Base-by-base conservation (phyloP, 2,113 vertebrate species). In the Crypturellus undulatus region DNA sequence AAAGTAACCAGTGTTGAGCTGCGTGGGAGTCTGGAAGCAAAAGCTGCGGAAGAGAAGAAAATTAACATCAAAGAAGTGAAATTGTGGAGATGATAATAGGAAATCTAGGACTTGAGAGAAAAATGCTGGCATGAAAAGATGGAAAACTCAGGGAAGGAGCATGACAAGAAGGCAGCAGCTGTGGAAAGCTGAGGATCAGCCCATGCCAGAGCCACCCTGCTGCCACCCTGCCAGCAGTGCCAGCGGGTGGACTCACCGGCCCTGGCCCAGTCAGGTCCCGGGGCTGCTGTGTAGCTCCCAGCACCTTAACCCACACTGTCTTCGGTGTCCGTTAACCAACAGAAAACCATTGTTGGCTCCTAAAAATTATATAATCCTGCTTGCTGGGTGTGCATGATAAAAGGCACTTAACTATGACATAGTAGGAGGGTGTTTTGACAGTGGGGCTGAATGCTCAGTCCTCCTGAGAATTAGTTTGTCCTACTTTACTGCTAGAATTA, bases 211-310 rank as follows among this genome's bases (percentile, higher is more conserved):
- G 10, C 4, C 12, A 6, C 32, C 12, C 79, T 24, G n/a, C 30
- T 70, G 36, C 12, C 26, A 77, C 24, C 2, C 16, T 14, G 43
- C 32, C 14, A 32, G 9, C 38, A 38, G 19, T 52, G 18, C 2
- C 0, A 22, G 40, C 76, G 32, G 59, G 24, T 38, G 56, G 38
- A 42, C 67, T 34, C 22, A 0, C 0, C 12, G 25, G 15, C 52
- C n/a, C 47, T 26, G 6, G 30, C 8, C 2, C 0, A 40, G 22
- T 0, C 0, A 38, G 25, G 17, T 24, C 24, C 11, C 51, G 3
- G 0, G 40, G 58, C 30, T 65, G 63, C 5, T 34, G 10, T 18
- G 30, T 38, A 42, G 45, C 68, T 32, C 25, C 45, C 14, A 62
- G 52, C 36, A 6, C 6, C 34, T 19, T 16, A 85, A 63, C 20